Percentiles rank a stretch among this genome's conserved stretches.
Conservation (phyloP, 2,888 invertebrate species). For the Hypolimnas misippus region DNA sequence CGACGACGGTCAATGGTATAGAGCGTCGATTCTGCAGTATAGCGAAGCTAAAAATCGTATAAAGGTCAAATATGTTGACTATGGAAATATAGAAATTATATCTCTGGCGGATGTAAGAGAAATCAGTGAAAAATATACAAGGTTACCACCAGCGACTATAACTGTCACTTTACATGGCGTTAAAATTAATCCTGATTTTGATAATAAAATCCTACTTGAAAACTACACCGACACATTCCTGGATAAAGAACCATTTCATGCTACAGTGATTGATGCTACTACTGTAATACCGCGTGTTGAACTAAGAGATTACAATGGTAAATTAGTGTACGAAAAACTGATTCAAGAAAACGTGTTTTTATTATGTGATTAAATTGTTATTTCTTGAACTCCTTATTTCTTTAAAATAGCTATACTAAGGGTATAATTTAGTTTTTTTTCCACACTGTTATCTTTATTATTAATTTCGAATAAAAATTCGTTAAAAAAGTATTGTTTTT, state of each 20-base stretch:
- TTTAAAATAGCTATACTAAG: not conserved
- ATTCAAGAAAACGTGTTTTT: slow-evolving; percentile 54
- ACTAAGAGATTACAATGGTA: slow-evolving; percentile 55
- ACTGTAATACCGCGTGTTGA: slow-evolving; percentile 59
- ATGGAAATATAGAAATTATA: slow-evolving; percentile 86
- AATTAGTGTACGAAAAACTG: slow-evolving; percentile 62
- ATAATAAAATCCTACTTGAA: slow-evolving; percentile 57
- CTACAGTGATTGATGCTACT: slow-evolving; percentile 55
- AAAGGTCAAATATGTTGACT: slow-evolving; percentile 89
- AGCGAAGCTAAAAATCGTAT: slow-evolving; percentile 70
- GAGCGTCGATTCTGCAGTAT: slow-evolving; percentile 85
- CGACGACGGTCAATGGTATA: slow-evolving; percentile 88
- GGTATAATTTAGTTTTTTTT: not conserved
- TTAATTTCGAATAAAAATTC: not conserved
- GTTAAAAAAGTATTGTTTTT: not conserved
- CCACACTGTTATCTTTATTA: not conserved
- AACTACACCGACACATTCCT: slow-evolving; percentile 58
- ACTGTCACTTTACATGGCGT: slow-evolving; percentile 74
- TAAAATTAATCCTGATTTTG: slow-evolving; percentile 58
- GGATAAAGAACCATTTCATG: slow-evolving; percentile 63
- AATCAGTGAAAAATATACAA: slow-evolving; percentile 76
- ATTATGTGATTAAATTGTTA: slow-evolving; percentile 19
- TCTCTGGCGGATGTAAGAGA: slow-evolving; percentile 71
- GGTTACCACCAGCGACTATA: slow-evolving; percentile 80
- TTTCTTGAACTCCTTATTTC: not conserved